Conservation (phyloP, 2,113 vertebrate species). For the Ctenomys sociabilis region DNA sequence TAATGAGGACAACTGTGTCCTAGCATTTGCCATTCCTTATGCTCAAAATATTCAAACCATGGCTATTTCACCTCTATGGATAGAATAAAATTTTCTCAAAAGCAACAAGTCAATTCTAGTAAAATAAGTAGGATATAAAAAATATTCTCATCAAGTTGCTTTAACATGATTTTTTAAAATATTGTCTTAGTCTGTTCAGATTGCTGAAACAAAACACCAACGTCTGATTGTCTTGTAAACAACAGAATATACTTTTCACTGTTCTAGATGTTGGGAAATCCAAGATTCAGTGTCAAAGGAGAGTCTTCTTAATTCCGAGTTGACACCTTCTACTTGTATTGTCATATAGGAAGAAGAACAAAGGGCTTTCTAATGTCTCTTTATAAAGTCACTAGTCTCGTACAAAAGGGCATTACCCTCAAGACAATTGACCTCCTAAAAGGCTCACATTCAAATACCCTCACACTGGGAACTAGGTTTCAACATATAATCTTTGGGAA, state of each 20-base stretch:
- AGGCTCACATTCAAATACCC: not conserved
- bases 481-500: not conserved
- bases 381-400: not conserved
- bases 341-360: not conserved
- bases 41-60: not conserved
- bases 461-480: not conserved
- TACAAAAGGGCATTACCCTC: not conserved
- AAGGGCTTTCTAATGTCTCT: not conserved
- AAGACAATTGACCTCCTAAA: not conserved
- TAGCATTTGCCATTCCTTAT: not conserved
- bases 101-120: not conserved
- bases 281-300: not conserved
- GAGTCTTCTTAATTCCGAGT: not conserved
- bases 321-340: not conserved
- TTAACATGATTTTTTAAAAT: slow-evolving; percentile 38
- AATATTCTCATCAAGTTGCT: slow-evolving; percentile 8
- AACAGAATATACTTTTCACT: not conserved
- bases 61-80: not conserved
- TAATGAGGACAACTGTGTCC: not conserved
- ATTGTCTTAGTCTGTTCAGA: not conserved
- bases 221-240: not conserved
- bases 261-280: not conserved
- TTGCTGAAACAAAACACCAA: not conserved
- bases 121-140: not conserved
- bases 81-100: slow-evolving; percentile 24